phyloP scores from a whole-genome alignment of 2,797 vertebrate species.

The Orestias chungarensis region DNA sequence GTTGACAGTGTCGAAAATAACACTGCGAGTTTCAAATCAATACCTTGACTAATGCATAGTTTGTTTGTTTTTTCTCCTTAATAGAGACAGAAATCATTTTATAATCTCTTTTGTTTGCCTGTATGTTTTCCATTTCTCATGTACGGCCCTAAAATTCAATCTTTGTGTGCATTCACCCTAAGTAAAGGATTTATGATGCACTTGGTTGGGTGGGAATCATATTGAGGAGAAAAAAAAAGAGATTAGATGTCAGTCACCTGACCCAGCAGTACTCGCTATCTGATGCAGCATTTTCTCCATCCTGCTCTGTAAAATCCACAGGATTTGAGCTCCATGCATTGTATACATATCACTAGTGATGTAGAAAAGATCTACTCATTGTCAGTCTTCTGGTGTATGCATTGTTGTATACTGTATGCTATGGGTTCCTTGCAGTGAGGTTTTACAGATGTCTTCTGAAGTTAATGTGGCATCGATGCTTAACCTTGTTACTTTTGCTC shows the following conservation, averaged over 20 bases:
- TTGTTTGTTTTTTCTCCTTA: not conserved
- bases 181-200: constrained; percentile 21
- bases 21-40: constrained; percentile 1
- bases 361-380: constrained; percentile 10
- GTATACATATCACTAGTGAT: constrained; percentile 8
- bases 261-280: constrained; percentile 5
- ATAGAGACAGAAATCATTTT: not conserved
- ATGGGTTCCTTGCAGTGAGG: constrained; percentile 27
- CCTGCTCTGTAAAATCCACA: constrained; percentile 1
- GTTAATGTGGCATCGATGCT: constrained; percentile 38
- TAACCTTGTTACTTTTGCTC: constrained; percentile 36
- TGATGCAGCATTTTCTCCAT: constrained; percentile 13
- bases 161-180: constrained; percentile 26
- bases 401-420: not conserved
- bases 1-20: not conserved
- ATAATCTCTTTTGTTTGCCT: constrained; percentile 2
- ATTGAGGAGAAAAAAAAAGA: constrained; percentile 20
- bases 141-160: constrained; percentile 26
- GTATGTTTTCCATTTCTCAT: constrained; percentile 13
- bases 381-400: constrained; percentile 1
- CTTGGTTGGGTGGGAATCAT: constrained; percentile 19
- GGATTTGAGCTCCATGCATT: constrained; percentile 5
- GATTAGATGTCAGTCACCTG: constrained; percentile 1
- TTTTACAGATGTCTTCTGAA: constrained; percentile 35
- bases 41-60: not conserved